phyloP scores from a whole-genome alignment of 2,888 invertebrate genomes.

The Drosophila picticornis region DNA sequence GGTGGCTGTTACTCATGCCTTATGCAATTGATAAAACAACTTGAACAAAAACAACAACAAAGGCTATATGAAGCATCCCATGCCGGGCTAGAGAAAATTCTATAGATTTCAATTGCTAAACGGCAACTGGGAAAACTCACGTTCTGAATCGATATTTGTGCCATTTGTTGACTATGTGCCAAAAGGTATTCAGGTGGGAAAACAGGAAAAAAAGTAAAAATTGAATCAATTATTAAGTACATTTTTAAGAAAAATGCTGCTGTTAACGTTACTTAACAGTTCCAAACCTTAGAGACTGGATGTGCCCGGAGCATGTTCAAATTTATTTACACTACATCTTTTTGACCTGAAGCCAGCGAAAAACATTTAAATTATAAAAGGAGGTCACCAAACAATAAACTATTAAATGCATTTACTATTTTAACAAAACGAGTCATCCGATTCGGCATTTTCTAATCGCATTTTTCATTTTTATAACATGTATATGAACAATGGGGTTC shows the following conservation, averaged over 20 bases:
- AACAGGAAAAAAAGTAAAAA: neutral
- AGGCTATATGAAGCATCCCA: conserved; percentile 10
- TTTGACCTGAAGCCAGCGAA: neutral
- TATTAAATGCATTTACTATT: neutral
- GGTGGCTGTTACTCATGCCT: conserved; percentile 63
- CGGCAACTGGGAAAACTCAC: conserved; percentile 11
- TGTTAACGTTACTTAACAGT: too few species aligned
- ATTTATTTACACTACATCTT: neutral
- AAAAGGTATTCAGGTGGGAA: conserved; percentile 1
- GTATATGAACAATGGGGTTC: neutral
- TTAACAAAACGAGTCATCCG: neutral
- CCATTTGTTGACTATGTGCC: neutral
- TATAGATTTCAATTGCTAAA: conserved; percentile 24
- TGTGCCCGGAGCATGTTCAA: neutral
- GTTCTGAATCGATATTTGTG: conserved; percentile 8
- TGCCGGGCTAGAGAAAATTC: conserved; percentile 6
- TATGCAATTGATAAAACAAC: conserved; percentile 62
- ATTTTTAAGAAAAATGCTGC: too few species aligned
- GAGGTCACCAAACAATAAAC: neutral
- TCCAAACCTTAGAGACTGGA: neutral
- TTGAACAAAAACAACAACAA: conserved; percentile 29
- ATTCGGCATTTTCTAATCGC: neutral
- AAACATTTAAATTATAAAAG: neutral
- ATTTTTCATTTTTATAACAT: neutral
- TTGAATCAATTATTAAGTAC: neutral